Evolutionary conservation across 1,140 invertebrate species (phyloP).

Genomic region (Archivesica marissinica): DNA sequence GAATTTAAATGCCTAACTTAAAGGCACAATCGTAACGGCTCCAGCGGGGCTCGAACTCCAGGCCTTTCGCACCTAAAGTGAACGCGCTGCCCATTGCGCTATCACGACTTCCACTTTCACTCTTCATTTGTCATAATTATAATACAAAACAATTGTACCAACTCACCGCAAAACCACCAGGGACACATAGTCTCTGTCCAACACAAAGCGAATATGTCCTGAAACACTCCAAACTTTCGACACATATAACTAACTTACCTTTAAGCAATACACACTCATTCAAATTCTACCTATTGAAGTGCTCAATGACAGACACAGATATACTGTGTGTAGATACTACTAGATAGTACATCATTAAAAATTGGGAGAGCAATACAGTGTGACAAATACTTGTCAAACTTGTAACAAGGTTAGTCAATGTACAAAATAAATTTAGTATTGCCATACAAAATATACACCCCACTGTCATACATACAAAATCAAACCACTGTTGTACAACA

Average conservation of each 20-base stretch:
- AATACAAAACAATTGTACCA: neutral
- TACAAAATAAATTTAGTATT: no score
- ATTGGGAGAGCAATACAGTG: neutral
- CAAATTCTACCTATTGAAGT: constrained; percentile 1
- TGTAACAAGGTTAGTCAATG: no score
- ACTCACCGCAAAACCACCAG: neutral
- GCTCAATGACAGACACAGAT: neutral
- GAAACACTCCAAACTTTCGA: neutral
- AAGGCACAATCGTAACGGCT: no score
- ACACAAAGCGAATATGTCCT: constrained; percentile 1
- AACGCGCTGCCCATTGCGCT: no score
- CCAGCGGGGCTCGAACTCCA: no score
- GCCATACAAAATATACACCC: no score
- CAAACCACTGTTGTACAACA: no score
- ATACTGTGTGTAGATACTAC: neutral
- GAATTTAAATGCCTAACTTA: no score
- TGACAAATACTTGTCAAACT: neutral
- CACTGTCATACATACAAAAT: no score
- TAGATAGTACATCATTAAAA: neutral
- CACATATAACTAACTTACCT: neutral
- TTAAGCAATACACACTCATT: neutral
- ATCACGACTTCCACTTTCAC: no score
- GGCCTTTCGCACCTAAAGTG: no score
- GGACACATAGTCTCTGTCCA: neutral
- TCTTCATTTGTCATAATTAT: no score